These are phyloP conservation scores for Leptobrachium leishanense DNA, from an alignment of 2,113 vertebrate genomes.

Conservation along the genomic window DNA sequence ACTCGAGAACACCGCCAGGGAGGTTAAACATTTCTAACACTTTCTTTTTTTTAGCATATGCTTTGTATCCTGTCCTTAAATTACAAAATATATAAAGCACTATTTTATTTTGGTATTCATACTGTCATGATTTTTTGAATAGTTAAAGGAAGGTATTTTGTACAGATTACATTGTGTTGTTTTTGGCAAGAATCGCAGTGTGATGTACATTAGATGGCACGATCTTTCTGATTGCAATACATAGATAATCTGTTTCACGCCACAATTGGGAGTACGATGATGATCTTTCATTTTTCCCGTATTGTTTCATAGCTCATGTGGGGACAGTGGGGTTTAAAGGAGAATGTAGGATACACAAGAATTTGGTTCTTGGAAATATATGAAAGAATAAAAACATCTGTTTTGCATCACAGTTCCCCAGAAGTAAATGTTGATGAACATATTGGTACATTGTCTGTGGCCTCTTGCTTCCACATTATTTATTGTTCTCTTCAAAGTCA, in stretches of 20 bases:
- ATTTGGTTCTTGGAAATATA: slow-evolving; percentile 37
- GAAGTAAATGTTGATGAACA: slow-evolving; percentile 22
- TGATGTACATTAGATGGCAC: slow-evolving; percentile 1
- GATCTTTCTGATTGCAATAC: background rate
- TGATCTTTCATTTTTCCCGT: slow-evolving; percentile 18
- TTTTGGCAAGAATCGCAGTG: background rate
- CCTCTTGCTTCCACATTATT: slow-evolving; percentile 31
- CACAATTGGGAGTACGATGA: slow-evolving; percentile 15
- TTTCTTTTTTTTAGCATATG: too few species aligned
- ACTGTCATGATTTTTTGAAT: background rate
- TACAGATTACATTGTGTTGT: background rate
- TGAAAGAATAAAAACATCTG: slow-evolving; percentile 41
- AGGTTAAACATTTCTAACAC: too few species aligned
- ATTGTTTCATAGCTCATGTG: slow-evolving; percentile 13
- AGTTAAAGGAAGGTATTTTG: background rate
- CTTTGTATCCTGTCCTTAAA: too few species aligned
- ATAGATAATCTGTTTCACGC: slow-evolving; percentile 1
- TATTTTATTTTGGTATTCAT: too few species aligned
- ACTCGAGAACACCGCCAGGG: too few species aligned
- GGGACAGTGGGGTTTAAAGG: slow-evolving; percentile 29
- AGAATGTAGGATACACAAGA: slow-evolving; percentile 23
- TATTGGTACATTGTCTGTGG: slow-evolving; percentile 31
- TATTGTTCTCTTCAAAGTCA: slow-evolving; percentile 39
- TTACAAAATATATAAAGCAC: too few species aligned
- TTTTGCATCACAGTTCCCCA: slow-evolving; percentile 23